Conservation (phyloP, 2,113 vertebrate species). For the Ibidorhyncha struthersii region DNA sequence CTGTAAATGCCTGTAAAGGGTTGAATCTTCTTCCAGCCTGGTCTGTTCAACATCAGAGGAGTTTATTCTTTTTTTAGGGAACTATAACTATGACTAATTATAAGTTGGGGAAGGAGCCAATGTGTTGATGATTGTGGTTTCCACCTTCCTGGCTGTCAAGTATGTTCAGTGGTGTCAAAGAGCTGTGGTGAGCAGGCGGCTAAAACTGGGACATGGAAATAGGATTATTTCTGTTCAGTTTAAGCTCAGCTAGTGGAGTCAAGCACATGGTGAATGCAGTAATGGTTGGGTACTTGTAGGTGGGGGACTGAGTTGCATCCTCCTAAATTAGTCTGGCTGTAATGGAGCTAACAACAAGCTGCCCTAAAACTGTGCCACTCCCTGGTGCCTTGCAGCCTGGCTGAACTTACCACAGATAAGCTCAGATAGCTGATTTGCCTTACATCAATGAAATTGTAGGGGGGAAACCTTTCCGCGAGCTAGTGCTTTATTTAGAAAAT, state of each 20-base stretch:
- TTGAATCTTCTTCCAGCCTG: neutral
- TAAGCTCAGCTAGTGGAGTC: neutral
- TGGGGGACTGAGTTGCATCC: neutral
- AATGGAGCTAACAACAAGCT: neutral
- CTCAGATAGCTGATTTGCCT: neutral
- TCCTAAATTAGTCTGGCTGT: neutral
- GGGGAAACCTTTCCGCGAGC: neutral
- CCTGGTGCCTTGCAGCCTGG: neutral
- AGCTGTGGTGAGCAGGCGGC: neutral
- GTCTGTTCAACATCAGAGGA: neutral
- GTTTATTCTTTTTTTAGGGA: neutral
- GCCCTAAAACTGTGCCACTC: neutral
- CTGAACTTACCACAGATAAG: neutral
- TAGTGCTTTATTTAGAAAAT: neutral
- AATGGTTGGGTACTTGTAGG: neutral
- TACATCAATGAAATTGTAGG: neutral
- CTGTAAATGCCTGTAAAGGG: neutral
- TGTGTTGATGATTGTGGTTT: neutral
- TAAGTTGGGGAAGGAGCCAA: neutral
- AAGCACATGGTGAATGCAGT: neutral
- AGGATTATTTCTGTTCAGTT: neutral
- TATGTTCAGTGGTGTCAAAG: neutral
- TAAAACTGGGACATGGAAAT: neutral
- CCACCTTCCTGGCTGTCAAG: neutral
- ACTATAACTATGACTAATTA: neutral